phyloP scores from a whole-genome alignment of 64 coral and sea anemone genomes.

The Porites australiensis region DNA sequence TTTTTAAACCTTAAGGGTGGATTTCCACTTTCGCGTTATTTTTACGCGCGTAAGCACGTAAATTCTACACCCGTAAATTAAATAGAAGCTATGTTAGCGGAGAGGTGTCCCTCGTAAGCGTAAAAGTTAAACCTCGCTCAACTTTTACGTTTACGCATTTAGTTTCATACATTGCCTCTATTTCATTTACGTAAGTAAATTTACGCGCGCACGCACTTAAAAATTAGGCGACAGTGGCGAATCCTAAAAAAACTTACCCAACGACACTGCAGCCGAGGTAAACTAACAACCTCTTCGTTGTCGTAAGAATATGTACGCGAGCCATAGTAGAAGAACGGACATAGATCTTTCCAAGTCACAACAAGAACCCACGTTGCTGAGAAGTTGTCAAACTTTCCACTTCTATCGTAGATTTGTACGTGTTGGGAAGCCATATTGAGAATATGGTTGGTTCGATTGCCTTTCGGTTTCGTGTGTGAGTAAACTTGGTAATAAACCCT shows the following conservation, averaged over 20 bases:
- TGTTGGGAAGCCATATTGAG: not conserved
- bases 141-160: no score
- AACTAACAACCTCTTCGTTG: not conserved
- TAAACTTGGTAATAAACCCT: conserved; percentile 23
- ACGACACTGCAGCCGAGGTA: not conserved
- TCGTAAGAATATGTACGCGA: not conserved
- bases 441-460: not conserved
- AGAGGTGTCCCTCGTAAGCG: no score
- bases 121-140: no score
- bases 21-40: no score
- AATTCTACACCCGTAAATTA: no score
- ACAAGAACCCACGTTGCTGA: conserved; percentile 12
- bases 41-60: no score
- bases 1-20: no score
- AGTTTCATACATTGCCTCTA: no score
- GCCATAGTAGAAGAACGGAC: not conserved
- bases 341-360: conserved; percentile 34
- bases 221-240: no score
- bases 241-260: not conserved
- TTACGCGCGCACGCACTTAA: no score
- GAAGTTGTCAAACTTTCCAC: not conserved
- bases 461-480: not conserved
- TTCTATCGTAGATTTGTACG: not conserved
- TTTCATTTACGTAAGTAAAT: no score
- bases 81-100: no score